Evolutionary conservation across 2,888 invertebrate genomes (phyloP).

Genomic region (Corbicula japonica): DNA sequence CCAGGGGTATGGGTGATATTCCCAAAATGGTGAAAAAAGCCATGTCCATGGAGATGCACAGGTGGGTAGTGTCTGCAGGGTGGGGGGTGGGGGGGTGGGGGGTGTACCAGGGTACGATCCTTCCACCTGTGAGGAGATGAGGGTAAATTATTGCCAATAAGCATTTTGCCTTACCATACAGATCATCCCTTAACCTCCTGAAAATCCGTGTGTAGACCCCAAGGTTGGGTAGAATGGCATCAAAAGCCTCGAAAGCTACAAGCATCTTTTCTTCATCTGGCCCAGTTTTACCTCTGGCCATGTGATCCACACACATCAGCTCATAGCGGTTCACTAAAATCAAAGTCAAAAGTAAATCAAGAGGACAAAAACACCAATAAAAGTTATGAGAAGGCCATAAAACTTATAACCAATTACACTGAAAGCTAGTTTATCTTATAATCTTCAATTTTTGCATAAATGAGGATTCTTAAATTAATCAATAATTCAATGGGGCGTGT

Average conservation of each 20-base stretch:
- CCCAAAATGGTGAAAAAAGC: no score
- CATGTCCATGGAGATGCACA: no score
- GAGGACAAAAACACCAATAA: background rate
- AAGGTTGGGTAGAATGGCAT: conserved; percentile 81
- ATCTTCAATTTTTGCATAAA: background rate
- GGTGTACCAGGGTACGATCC: no score
- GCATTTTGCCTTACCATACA: conserved; percentile 83
- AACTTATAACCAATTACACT: background rate
- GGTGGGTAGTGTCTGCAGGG: no score
- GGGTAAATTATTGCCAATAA: no score
- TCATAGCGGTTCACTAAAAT: conserved; percentile 82
- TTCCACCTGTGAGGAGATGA: no score
- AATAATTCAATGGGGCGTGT: background rate
- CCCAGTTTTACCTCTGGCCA: conserved; percentile 65
- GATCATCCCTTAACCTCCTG: conserved; percentile 79
- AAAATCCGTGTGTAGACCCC: conserved; percentile 82
- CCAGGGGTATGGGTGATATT: no score
- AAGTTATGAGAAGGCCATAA: background rate
- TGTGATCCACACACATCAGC: conserved; percentile 76
- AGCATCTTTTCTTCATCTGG: conserved; percentile 78
- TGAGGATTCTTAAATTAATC: background rate
- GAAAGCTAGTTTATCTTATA: background rate
- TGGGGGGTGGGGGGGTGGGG: no score
- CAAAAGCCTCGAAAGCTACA: conserved; percentile 81
- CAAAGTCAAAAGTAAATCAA: background rate